A percentile compares a stretch with the other conserved stretches of the same genome.
These are phyloP conservation scores for Syncerus caffer DNA, from an alignment of 2,797 vertebrate species.

Conservation along the genomic window DNA sequence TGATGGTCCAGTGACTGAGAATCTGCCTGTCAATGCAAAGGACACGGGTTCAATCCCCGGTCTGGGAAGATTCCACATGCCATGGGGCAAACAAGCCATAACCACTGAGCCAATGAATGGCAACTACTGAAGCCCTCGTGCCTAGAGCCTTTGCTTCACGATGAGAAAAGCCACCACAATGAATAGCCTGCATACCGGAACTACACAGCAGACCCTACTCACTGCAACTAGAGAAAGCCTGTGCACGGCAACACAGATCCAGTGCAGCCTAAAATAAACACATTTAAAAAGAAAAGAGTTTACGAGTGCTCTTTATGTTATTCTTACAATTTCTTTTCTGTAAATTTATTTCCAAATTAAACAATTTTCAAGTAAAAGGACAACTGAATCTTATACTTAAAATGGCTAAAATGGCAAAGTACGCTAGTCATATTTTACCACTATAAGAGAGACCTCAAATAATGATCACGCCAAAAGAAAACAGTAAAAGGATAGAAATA, in stretches of 20 bases:
- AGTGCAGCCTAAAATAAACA: background rate
- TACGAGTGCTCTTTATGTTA: background rate
- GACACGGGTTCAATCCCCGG: background rate
- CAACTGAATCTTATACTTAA: background rate
- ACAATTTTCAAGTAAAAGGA: background rate
- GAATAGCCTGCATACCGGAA: background rate
- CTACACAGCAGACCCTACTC: background rate
- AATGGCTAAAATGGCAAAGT: constrained; percentile 5
- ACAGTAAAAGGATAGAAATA: background rate
- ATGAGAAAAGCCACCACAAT: background rate
- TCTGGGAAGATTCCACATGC: background rate
- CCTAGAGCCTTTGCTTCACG: background rate
- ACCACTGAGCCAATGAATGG: background rate
- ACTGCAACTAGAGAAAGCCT: background rate
- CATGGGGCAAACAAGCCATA: background rate
- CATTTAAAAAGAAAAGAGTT: background rate
- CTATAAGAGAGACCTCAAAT: background rate
- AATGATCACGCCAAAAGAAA: background rate
- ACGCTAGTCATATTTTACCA: background rate
- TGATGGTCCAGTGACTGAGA: background rate
- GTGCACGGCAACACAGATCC: background rate
- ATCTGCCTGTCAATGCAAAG: background rate
- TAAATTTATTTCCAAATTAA: constrained; percentile 8
- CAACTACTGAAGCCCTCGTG: background rate
- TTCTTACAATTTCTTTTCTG: background rate